Evolutionary conservation across 2,113 vertebrate genomes (phyloP).

Genomic region (Bombycilla garrulus): DNA sequence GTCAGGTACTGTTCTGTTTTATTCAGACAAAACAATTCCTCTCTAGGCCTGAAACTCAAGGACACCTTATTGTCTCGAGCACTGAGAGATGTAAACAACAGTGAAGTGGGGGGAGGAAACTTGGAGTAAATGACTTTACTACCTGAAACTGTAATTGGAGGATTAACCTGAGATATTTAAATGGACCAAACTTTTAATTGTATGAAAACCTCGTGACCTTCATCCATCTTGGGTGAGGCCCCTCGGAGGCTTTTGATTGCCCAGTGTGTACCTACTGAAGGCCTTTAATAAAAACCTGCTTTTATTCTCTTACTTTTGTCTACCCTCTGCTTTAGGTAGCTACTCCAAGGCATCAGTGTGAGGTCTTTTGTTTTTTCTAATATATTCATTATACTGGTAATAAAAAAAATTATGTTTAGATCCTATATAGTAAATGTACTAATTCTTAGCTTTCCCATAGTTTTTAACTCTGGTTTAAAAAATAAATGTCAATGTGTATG

Average conservation of each 20-base stretch:
- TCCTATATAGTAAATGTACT: not conserved
- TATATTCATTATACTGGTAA: not conserved
- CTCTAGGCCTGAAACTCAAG: not conserved
- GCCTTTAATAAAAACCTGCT: not conserved
- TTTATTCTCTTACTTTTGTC: not conserved
- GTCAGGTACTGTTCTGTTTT: not conserved
- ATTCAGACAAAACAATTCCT: not conserved
- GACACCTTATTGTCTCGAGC: not conserved
- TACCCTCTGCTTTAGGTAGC: not conserved
- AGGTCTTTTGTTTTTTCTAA: not conserved
- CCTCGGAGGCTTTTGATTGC: not conserved
- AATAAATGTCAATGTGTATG: not conserved
- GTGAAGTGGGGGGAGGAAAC: not conserved
- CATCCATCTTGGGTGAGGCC: not conserved
- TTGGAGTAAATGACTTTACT: not conserved
- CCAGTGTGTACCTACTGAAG: not conserved
- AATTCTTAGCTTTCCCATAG: not conserved
- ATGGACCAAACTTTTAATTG: not conserved
- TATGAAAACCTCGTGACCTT: not conserved
- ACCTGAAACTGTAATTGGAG: not conserved
- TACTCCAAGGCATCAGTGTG: not conserved
- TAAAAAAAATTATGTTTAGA: not conserved
- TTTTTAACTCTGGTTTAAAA: not conserved
- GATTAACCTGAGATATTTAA: not conserved
- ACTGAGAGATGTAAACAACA: not conserved